Evolutionary conservation across 2,113 vertebrate species (phyloP), one percentile per base, ranked within the genome.

Genomic region (Nothocercus julius): DNA sequence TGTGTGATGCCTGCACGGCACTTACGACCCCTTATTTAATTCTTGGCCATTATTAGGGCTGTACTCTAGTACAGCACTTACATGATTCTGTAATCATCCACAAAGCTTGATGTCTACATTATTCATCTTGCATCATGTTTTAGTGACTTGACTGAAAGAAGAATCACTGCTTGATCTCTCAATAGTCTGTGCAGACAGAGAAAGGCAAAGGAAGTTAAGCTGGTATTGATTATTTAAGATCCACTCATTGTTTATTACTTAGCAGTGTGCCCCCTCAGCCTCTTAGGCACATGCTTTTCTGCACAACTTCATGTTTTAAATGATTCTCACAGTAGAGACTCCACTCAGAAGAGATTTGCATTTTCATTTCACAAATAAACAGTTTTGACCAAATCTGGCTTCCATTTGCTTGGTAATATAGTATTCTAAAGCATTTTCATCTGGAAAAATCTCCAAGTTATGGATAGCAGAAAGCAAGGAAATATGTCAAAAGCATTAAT

Each of bases 151-250:
- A 94, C 58, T 7, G 5, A 93, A 45, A 89, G 42, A 82, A 93
- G 34, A 94, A 91, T 94, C 92, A 88, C 92, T 94, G 38, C 47
- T 97, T 93, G 40, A 89, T 94, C 84, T 94, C 85, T 91, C 84
- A 94, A 70, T 72, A 96, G 28, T 40, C 54, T 96, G 54, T 82
- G 44, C 30, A 88, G 84, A 91, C 44, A 91, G 30, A 86, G 34
- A 15, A 94, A 94, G 64, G 62, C 64, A 63, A 91, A 85, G 69
- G 42, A 95, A 64, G n/a, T 92, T 96, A 95, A 97, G 91, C 9
- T 88, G 42, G 7, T 73, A 95, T 20, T 86, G 90, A 90, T 95
- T 92, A 81, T 30, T 93, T 73, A 95, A 91, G 75, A 85, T 13
- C 89, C 17, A 80, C 51, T 66, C 89, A 94, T 95, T 27, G 80